A percentile compares a stretch with the other conserved stretches of the same genome.
Conservation (phyloP, 2,888 invertebrate species). For the Sepioteuthis lessoniana region DNA sequence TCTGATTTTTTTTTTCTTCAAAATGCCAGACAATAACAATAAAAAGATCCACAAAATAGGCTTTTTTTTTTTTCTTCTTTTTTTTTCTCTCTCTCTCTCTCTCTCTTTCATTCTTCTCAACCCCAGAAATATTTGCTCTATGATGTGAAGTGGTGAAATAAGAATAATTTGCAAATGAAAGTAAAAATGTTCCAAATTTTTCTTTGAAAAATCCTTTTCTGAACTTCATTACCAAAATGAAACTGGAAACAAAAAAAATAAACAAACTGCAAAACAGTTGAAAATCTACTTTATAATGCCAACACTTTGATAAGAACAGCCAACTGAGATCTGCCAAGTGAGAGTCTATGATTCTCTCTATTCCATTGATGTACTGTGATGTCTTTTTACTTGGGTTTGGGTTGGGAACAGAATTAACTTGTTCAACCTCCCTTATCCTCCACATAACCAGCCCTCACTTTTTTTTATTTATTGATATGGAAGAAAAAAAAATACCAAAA, state of each 20-base stretch:
- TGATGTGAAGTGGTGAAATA: background rate
- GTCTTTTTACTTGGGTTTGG: background rate
- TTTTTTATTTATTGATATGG: background rate
- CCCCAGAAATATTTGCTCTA: background rate
- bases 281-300: background rate
- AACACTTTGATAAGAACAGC: background rate
- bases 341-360: background rate
- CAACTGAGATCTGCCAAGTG: background rate
- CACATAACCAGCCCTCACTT: slow-evolving; percentile 1
- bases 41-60: background rate
- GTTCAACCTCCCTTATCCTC: background rate
- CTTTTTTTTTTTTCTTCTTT: background rate
- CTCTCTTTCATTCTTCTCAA: too few species aligned
- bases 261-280: background rate
- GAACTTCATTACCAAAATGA: background rate
- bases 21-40: too few species aligned
- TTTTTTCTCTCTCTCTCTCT: too few species aligned
- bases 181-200: background rate
- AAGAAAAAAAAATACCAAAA: background rate
- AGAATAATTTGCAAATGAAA: slow-evolving; percentile 24
- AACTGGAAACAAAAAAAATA: background rate
- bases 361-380: slow-evolving; percentile 33
- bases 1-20: background rate
- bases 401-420: background rate
- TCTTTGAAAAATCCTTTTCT: background rate